Percentiles rank a stretch among this genome's conserved stretches.
Conservation (phyloP, 2,888 invertebrate genomes). For the Nomada fucata region DNA sequence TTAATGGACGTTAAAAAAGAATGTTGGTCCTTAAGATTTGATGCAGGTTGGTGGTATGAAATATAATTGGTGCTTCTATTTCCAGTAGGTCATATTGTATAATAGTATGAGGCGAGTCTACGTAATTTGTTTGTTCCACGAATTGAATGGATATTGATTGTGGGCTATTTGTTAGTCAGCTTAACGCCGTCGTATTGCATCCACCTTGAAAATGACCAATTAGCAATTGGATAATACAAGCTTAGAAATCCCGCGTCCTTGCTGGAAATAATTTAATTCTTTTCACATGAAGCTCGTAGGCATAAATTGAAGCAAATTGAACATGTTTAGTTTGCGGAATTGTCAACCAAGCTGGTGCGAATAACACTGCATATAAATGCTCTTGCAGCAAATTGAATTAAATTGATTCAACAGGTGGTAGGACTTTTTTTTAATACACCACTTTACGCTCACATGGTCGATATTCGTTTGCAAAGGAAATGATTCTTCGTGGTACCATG, state of each 20-base stretch:
- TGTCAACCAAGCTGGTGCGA: no score
- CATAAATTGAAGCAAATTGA: no score
- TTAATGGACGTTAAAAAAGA: no score
- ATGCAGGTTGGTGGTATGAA: background rate
- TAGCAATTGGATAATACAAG: background rate
- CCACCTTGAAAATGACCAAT: background rate
- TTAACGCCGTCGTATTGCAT: background rate
- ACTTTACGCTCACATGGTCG: constrained; percentile 2
- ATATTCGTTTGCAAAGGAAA: constrained; percentile 2
- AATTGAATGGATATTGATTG: constrained; percentile 9
- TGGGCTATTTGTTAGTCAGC: background rate
- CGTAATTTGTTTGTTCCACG: constrained; percentile 21
- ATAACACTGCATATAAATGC: background rate
- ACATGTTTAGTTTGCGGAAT: no score
- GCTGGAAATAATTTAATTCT: no score
- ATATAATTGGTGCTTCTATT: background rate
- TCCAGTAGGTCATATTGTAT: background rate
- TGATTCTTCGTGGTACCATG: background rate
- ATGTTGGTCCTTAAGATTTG: background rate
- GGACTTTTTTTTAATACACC: background rate
- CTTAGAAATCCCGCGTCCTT: background rate
- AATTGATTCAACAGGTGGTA: constrained; percentile 29
- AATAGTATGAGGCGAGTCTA: background rate
- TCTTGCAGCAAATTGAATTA: background rate
- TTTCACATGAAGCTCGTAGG: no score